These are phyloP conservation scores for Diploscapter pachys DNA, from an alignment of 1,140 invertebrate species.

Conservation along the genomic window DNA sequence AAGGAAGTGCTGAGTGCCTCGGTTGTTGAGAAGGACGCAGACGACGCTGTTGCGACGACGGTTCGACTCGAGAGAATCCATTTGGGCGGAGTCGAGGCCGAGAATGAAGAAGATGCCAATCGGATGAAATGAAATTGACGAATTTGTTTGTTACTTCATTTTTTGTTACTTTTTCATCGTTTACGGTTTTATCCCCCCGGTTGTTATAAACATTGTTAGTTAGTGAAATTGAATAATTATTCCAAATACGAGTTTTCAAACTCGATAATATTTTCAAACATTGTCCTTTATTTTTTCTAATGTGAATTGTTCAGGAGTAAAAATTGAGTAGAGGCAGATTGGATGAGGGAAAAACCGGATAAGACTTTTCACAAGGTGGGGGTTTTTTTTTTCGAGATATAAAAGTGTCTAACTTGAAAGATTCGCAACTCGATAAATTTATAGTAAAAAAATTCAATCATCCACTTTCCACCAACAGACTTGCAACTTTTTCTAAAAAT, in stretches of 20 bases:
- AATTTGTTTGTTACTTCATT: background rate
- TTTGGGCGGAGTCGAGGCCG: slow-evolving; percentile 27
- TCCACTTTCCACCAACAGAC: no score
- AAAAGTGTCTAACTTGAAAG: no score
- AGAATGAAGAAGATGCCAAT: slow-evolving; percentile 21
- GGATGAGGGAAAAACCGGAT: background rate
- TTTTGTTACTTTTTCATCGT: slow-evolving; percentile 1
- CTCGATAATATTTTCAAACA: no score
- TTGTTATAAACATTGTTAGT: background rate
- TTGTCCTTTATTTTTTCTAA: no score
- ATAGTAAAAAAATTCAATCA: no score
- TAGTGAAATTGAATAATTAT: background rate
- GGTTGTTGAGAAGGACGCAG: background rate
- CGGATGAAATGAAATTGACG: background rate
- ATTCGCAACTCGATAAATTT: no score
- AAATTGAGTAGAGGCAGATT: background rate
- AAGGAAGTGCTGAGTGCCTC: slow-evolving; percentile 10
- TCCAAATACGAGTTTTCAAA: no score
- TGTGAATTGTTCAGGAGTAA: no score
- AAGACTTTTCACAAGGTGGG: slow-evolving; percentile 28
- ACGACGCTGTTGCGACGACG: background rate
- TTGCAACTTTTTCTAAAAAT: no score
- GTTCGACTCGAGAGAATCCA: slow-evolving; percentile 20
- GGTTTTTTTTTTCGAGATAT: no score
- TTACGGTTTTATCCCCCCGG: background rate